These are phyloP conservation scores for Drosophila littoralis DNA, from an alignment of 1,140 invertebrate species.

Conservation along the genomic window DNA sequence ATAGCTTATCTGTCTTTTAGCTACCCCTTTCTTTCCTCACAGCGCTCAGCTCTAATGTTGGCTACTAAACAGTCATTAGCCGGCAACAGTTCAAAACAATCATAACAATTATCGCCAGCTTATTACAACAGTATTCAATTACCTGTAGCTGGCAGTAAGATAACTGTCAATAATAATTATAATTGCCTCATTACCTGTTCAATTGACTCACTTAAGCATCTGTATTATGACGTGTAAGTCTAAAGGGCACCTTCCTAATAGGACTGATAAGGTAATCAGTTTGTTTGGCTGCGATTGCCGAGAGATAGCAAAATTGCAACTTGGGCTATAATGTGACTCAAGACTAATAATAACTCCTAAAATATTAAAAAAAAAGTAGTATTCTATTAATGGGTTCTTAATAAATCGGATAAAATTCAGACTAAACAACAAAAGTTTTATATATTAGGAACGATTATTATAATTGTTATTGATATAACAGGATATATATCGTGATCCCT, in stretches of 20 bases:
- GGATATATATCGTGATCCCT: no score
- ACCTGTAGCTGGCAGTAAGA: not conserved
- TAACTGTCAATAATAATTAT: slow-evolving; percentile 20
- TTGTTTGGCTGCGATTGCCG: slow-evolving; percentile 1
- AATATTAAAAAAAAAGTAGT: not conserved
- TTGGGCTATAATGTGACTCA: not conserved
- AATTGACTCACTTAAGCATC: slow-evolving; percentile 43
- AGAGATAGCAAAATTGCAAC: not conserved
- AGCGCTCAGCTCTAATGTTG: slow-evolving; percentile 20
- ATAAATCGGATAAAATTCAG: no score
- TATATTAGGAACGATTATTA: no score
- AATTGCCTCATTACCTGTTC: slow-evolving; percentile 22
- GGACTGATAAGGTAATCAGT: slow-evolving; percentile 23
- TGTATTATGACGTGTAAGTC: slow-evolving; percentile 51
- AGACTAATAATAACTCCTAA: not conserved
- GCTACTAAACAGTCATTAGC: slow-evolving; percentile 16
- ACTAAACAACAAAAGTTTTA: no score
- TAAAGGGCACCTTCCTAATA: slow-evolving; percentile 33
- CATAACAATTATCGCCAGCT: slow-evolving; percentile 18
- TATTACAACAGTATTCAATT: slow-evolving; percentile 44
- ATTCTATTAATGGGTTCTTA: no score
- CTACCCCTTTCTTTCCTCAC: not conserved
- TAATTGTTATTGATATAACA: no score
- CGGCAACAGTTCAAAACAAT: slow-evolving; percentile 7
- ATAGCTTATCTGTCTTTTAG: slow-evolving; percentile 50